Evolutionary conservation across 2,113 vertebrate genomes (phyloP).

Genomic region (Halcyon malimbica): DNA sequence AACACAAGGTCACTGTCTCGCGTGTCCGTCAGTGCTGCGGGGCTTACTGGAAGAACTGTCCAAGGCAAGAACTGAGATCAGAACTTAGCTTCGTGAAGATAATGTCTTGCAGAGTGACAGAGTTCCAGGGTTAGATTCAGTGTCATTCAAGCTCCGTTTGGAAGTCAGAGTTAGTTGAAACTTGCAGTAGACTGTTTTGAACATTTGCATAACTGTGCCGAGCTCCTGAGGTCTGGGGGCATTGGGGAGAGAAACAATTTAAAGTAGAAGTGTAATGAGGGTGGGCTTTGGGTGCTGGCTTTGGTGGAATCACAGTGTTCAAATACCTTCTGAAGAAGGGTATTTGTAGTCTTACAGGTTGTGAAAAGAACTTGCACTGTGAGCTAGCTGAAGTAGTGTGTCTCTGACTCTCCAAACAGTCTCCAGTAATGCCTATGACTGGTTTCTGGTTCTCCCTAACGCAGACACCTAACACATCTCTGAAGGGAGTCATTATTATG

Average conservation of each 20-base stretch:
- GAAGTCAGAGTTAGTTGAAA: neutral
- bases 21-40: neutral
- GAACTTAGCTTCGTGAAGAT: neutral
- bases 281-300: neutral
- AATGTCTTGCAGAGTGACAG: neutral
- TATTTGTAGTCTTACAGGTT: neutral
- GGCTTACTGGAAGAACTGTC: neutral
- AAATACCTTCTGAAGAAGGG: neutral
- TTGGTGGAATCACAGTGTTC: neutral
- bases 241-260: neutral
- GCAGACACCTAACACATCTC: neutral
- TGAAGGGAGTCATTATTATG: neutral
- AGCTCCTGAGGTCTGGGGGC: neutral
- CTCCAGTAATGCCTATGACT: neutral
- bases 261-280: accelerated
- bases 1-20: neutral
- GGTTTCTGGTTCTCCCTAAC: neutral
- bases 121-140: neutral
- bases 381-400: neutral
- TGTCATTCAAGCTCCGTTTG: neutral
- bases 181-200: neutral
- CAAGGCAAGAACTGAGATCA: neutral
- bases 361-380: neutral
- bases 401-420: neutral
- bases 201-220: neutral